Conservation (phyloP, 2,888 invertebrate species). For the Mesochorus sp. region DNA sequence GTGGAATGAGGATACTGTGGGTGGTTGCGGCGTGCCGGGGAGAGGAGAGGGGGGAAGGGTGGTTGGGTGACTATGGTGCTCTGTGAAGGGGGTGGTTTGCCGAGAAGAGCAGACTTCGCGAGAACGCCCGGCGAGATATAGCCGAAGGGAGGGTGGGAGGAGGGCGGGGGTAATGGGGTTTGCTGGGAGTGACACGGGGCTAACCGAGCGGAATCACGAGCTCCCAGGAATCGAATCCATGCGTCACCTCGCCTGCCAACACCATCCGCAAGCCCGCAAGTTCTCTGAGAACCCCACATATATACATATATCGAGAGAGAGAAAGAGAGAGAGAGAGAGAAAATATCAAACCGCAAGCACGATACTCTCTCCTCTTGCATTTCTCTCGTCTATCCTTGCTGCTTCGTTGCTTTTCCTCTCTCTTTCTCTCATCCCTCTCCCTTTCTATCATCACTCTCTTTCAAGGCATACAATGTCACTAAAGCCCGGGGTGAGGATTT, state of each 20-base stretch:
- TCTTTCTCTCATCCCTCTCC: conserved; percentile 58
- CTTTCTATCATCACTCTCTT: conserved; percentile 53
- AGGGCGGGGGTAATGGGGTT: conserved; percentile 79
- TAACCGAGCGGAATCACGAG: conserved; percentile 82
- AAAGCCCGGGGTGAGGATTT: conserved; percentile 7
- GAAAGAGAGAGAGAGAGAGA: no score
- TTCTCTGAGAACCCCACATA: conserved; percentile 69
- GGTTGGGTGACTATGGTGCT: conserved; percentile 3
- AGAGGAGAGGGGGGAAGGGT: not conserved
- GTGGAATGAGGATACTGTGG: conserved; percentile 62
- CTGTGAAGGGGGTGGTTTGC: conserved; percentile 43
- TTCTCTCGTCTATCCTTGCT: conserved; percentile 49
- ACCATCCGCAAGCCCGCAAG: conserved; percentile 80
- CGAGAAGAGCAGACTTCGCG: conserved; percentile 52
- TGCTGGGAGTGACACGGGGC: conserved; percentile 82
- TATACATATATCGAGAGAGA: no score
- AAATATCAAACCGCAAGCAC: conserved; percentile 44
- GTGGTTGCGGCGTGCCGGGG: conserved; percentile 26
- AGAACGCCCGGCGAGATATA: conserved; percentile 20
- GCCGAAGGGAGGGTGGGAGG: conserved; percentile 18
- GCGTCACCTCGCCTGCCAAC: conserved; percentile 82
- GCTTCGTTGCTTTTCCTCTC: conserved; percentile 43
- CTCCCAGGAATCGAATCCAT: conserved; percentile 82
- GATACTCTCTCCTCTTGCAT: conserved; percentile 63
- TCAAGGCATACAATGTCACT: conserved; percentile 14